Evolutionary conservation across 2,797 vertebrate genomes (phyloP).

Genomic region (Schizopygopsis pylzovi): DNA sequence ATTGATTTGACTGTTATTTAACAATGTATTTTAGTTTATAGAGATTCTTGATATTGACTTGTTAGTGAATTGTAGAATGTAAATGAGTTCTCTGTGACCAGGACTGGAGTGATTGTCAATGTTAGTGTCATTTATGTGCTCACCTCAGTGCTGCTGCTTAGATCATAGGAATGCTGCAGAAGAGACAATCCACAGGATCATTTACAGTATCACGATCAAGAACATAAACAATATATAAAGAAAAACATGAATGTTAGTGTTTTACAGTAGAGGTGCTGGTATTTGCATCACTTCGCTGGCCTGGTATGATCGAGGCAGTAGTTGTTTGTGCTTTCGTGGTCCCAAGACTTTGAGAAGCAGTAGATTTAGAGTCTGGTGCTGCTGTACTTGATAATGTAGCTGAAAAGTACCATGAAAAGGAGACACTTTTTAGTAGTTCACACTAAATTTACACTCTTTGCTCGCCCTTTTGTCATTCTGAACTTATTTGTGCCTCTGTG

Average conservation of each 20-base stretch:
- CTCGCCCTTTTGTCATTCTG: background rate
- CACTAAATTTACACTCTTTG: background rate
- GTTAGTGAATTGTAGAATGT: background rate
- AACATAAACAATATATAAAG: background rate
- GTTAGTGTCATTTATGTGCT: background rate
- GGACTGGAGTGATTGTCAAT: background rate
- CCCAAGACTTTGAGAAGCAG: background rate
- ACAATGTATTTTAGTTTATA: background rate
- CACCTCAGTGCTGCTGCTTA: background rate
- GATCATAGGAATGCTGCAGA: background rate
- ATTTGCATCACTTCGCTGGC: fast-evolving
- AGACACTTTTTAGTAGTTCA: background rate
- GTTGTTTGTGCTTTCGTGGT: background rate
- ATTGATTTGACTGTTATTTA: background rate
- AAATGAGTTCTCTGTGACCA: background rate
- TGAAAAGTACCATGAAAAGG: background rate
- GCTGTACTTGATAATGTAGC: background rate
- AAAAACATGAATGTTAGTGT: background rate
- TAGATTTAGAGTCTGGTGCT: background rate
- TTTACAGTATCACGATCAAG: background rate
- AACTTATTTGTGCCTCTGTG: too few species aligned
- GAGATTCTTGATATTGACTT: background rate
- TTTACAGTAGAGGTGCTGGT: background rate
- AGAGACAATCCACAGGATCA: background rate
- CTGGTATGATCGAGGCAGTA: background rate